A percentile compares a stretch with the other conserved stretches of the same genome.
Conservation (phyloP, 2,113 vertebrate species). For the Cynoglossus semilaevis region DNA sequence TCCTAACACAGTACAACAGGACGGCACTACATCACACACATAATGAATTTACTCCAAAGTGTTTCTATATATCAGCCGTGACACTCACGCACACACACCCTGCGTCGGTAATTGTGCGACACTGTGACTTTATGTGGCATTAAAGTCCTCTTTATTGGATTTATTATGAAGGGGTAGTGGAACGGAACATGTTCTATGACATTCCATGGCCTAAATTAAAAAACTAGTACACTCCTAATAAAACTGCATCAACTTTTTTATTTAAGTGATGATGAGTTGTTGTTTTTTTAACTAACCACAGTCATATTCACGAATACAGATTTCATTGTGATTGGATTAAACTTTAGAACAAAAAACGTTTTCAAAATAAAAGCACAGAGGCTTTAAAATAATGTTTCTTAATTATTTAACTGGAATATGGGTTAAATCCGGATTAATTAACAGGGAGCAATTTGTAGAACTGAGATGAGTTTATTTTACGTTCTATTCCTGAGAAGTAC, state of each 20-base stretch:
- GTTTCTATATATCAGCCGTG: conserved; percentile 41
- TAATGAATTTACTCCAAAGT: conserved; percentile 36
- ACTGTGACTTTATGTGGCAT: conserved; percentile 40
- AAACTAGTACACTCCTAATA: conserved; percentile 15
- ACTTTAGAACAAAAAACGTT: too few species aligned
- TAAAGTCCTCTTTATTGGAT: conserved; percentile 34
- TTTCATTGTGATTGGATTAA: too few species aligned
- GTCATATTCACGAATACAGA: too few species aligned
- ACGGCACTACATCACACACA: not conserved
- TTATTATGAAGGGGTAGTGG: conserved; percentile 28
- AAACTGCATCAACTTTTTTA: conserved; percentile 10
- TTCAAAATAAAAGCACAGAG: too few species aligned
- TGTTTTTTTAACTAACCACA: too few species aligned
- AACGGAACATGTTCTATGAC: conserved; percentile 43
- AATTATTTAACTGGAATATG: not conserved
- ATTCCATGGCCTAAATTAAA: not conserved
- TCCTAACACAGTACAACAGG: conserved; percentile 20
- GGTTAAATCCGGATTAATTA: not conserved
- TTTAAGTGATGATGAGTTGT: not conserved
- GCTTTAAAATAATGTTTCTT: not conserved
- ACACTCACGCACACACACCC: conserved; percentile 15
- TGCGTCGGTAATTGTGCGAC: conserved; percentile 20
- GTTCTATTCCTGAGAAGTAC: too few species aligned
- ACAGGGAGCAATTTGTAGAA: not conserved
- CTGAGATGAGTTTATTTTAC: too few species aligned